phyloP scores from a whole-genome alignment of 2,888 invertebrate species.

The Iphiclides podalirius region DNA sequence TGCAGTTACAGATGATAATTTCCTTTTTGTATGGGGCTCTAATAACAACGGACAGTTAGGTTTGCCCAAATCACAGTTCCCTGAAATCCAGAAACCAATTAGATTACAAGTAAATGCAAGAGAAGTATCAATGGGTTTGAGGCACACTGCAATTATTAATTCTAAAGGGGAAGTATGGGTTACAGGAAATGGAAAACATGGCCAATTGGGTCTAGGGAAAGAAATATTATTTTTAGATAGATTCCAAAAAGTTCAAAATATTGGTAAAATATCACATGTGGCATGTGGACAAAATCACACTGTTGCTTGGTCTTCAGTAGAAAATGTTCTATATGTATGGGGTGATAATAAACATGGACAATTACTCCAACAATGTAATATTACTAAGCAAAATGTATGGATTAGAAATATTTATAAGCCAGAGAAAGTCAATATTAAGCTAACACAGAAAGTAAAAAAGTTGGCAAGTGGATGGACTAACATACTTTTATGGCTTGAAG shows the following conservation, averaged over 20 bases:
- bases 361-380: slow-evolving; percentile 67
- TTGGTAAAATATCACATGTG: slow-evolving; percentile 81
- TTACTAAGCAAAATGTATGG: slow-evolving; percentile 59
- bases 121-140: slow-evolving; percentile 83
- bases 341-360: slow-evolving; percentile 93
- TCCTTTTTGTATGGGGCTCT: slow-evolving; percentile 90
- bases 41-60: slow-evolving; percentile 89
- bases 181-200: slow-evolving; percentile 84
- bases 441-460: slow-evolving; percentile 76
- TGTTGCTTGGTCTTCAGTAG: slow-evolving; percentile 74
- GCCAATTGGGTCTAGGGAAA: slow-evolving; percentile 82
- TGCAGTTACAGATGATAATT: slow-evolving; percentile 84
- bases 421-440: slow-evolving; percentile 76
- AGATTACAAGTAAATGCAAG: slow-evolving; percentile 73
- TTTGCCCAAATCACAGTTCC: slow-evolving; percentile 72
- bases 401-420: slow-evolving; percentile 67
- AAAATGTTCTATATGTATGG: slow-evolving; percentile 85
- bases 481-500: slow-evolving; percentile 81
- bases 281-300: slow-evolving; percentile 92
- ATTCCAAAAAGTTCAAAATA: slow-evolving; percentile 76
- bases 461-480: slow-evolving; percentile 90
- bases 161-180: slow-evolving; percentile 81
- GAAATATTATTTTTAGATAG: slow-evolving; percentile 53
- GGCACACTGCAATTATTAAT: slow-evolving; percentile 84
- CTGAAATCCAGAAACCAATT: slow-evolving; percentile 55